Base-by-base conservation (phyloP, 1,140 invertebrate species). In the Lepidostoma basale region DNA sequence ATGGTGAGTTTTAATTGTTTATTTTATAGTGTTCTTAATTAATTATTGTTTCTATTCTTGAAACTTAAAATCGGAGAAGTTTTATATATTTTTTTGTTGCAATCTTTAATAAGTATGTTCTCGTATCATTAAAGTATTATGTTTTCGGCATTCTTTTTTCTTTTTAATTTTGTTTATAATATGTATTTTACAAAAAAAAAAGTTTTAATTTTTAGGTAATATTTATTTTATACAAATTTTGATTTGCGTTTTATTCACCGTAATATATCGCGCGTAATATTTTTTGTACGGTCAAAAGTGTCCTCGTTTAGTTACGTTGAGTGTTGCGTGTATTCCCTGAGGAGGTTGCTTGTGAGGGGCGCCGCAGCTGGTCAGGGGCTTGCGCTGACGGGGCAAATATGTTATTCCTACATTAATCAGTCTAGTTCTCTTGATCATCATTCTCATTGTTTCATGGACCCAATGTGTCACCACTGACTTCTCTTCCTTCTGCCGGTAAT, bases 331-430 rank as follows among this genome's bases (percentile, higher is more conserved):
- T 3, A 40, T 67, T 58, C 22, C 33, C n/a, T 25, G 54, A 36
- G 47, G 63, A 67, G 60, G 67, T 52, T 73, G 70, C 67, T 69
- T 73, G 47, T 54, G 62, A 63, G 67, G 70, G 40, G 65, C 67
- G 66, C 26, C 62, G 70, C 49, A 62, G 63, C 63, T 58, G 70
- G 70, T 73, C 69, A 67, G 70, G 70, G 63, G 25, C 44, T 49
- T 23, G 30, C 45, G 67, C 67, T 70, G 67, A 69, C 70, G 69
- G 70, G 70, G 70, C 70, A 73, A 73, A 73, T 45, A 68, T 71
- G 60, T 72, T 54, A 54, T 54, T 54, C 49, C 26, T 54, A 54
- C n/a, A n/a, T n/a, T 54, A 54, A 54, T 54, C 49, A 54, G 16
- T 54, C 20, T 59, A 59, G 33, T 42, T 22, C 5, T n/a, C 42